These are phyloP conservation scores for Octomys mimax DNA, from an alignment of 2,797 vertebrate species.

Conservation along the genomic window DNA sequence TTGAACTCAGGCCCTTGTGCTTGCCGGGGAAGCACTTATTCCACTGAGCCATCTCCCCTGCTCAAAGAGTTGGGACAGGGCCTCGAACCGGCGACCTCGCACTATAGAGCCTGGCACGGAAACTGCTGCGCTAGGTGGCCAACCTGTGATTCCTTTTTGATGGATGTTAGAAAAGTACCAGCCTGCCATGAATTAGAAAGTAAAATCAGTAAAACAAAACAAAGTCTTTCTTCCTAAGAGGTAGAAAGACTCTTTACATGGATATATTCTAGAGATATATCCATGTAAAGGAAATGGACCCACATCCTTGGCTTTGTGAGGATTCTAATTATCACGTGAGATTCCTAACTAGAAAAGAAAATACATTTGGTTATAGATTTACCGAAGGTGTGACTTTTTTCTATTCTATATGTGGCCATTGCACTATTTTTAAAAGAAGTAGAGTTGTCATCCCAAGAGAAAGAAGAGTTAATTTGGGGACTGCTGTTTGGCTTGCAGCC, in stretches of 20 bases:
- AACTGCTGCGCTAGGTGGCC: too few species aligned
- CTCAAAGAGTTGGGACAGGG: too few species aligned
- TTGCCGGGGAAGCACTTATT: too few species aligned
- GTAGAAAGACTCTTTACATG: too few species aligned
- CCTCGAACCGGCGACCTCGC: too few species aligned
- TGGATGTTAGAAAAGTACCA: slow-evolving; percentile 28
- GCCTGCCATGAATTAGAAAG: slow-evolving; percentile 46
- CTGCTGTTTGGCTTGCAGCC: slow-evolving; percentile 66
- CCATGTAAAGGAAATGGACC: neutral
- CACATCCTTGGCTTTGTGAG: neutral
- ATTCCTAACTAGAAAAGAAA: slow-evolving; percentile 19
- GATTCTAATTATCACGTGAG: neutral
- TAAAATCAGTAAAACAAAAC: slow-evolving; percentile 61
- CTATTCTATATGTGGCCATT: neutral
- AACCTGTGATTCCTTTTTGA: slow-evolving; percentile 42
- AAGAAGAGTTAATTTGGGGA: slow-evolving; percentile 77
- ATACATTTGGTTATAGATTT: neutral
- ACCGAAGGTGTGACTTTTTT: neutral
- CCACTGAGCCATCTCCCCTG: too few species aligned
- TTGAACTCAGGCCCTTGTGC: too few species aligned
- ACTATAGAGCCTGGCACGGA: too few species aligned
- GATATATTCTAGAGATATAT: slow-evolving; percentile 37
- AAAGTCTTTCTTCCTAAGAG: slow-evolving; percentile 25
- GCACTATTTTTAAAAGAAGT: slow-evolving; percentile 51
- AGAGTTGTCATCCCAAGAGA: slow-evolving; percentile 66